Conservation (phyloP, 23 tunicate genomes). For the Ascidia mentula region DNA sequence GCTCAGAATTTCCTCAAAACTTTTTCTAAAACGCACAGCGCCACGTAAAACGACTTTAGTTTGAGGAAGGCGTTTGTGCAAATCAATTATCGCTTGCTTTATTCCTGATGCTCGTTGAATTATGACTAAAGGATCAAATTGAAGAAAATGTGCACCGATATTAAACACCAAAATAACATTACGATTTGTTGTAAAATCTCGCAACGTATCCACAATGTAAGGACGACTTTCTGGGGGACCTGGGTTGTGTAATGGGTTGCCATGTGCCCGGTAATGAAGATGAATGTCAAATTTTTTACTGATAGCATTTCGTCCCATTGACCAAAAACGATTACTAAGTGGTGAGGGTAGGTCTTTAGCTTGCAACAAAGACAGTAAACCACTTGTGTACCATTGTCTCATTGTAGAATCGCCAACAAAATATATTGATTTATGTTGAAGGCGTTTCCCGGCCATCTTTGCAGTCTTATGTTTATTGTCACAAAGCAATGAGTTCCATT, state of each 20-base stretch:
- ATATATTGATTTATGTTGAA: too few species aligned
- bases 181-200: conserved; percentile 4
- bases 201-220: conserved; percentile 28
- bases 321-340: conserved; percentile 7
- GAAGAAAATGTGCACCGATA: conserved; percentile 38
- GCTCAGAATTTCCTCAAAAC: neutral
- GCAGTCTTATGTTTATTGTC: too few species aligned
- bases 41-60: neutral
- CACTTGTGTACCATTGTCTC: neutral
- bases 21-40: neutral
- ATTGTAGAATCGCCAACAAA: too few species aligned
- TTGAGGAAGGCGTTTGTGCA: conserved; percentile 4
- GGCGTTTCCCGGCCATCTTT: too few species aligned
- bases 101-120: conserved; percentile 26
- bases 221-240: conserved; percentile 35
- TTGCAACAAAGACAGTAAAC: neutral
- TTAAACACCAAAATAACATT: conserved; percentile 35
- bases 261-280: conserved; percentile 56
- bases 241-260: conserved; percentile 48
- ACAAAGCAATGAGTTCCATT: too few species aligned
- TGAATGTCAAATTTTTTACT: conserved; percentile 14
- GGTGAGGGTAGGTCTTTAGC: conserved; percentile 18
- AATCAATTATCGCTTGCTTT: conserved; percentile 9
- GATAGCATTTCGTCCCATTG: conserved; percentile 1
- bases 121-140: conserved; percentile 19